Evolutionary conservation across 2,888 invertebrate species (phyloP), one percentile per base, ranked within the genome.

Genomic region (Heliconius sara): DNA sequence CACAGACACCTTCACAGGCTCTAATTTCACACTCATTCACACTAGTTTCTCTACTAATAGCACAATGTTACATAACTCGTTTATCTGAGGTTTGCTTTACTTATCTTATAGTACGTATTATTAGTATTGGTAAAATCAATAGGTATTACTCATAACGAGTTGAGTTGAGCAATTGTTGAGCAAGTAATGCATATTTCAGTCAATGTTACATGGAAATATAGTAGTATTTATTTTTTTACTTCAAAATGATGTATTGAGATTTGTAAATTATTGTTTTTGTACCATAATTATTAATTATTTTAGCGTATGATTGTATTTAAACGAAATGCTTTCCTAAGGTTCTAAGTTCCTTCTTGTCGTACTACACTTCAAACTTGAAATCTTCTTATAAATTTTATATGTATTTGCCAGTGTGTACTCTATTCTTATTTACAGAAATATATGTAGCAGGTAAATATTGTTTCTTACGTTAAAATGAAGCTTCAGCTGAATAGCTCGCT

Each of bases 1-100:
- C 4, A 47, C 68, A 57, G n/a, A 52, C 39, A 68, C 66, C 73
- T 73, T 60, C 52, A 71, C 70, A 76, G 73, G 57, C 77, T 78
- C 80, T 83, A 83, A 83, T 83, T 79, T 76, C 63, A 71, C 76
- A 65, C 72, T 79, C 79, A 80, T 84, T 82, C 81, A 79, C 83
- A 83, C 82, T 82, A 78, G 81, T 81, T 78, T 63, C 77, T 39
- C 70, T 79, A 81, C 80, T 76, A 71, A 80, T 73, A 77, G 68
- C 25, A 19, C 19, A 68, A 65, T 9, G 66, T 81, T 80, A 81
- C 79, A 80, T 80, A 83, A 82, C 65, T 63, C 72, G 67, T 68
- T 74, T 75, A 79, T 79, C 22, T 74, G 67, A 78, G 67, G 79
- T 68, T 79, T 79, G 72, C 39, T 52, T 72, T 66, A 79, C 57